A percentile compares a stretch with the other conserved stretches of the same genome.
These are phyloP conservation scores for Loris lydekkerianus DNA, from an alignment of 2,797 vertebrate genomes.

Conservation along the genomic window DNA sequence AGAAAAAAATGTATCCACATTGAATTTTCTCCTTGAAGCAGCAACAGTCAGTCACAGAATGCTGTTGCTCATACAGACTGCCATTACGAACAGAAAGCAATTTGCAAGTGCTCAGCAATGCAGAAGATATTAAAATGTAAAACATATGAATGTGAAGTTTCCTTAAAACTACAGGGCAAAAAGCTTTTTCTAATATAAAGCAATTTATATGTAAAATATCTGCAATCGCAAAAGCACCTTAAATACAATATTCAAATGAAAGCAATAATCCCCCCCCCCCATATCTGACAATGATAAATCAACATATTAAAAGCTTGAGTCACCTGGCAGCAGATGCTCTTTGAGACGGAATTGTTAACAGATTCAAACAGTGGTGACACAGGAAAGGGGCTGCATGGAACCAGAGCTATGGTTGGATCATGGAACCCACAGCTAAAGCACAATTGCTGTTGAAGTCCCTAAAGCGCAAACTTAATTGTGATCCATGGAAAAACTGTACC, in stretches of 20 bases:
- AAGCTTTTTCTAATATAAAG: constrained; percentile 83
- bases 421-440: constrained; percentile 70
- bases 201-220: constrained; percentile 90
- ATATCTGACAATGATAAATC: constrained; percentile 87
- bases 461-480: constrained; percentile 36
- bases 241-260: constrained; percentile 88
- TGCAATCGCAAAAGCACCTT: constrained; percentile 87
- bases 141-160: constrained; percentile 78
- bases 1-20: constrained; percentile 18
- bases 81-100: constrained; percentile 78
- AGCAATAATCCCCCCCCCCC: constrained; percentile 85
- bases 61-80: constrained; percentile 65
- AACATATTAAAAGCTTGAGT: constrained; percentile 86
- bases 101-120: constrained; percentile 74
- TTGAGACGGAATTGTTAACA: constrained; percentile 78
- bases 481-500: constrained; percentile 31
- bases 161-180: constrained; percentile 76
- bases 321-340: constrained; percentile 83
- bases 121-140: constrained; percentile 85
- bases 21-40: constrained; percentile 73
- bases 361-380: constrained; percentile 79
- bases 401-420: constrained; percentile 63
- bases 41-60: constrained; percentile 24
- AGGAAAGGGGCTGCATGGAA: background rate
- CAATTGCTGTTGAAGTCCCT: constrained; percentile 55